Conservation (phyloP, 1,140 invertebrate species). For the Lordiphosa mommai region DNA sequence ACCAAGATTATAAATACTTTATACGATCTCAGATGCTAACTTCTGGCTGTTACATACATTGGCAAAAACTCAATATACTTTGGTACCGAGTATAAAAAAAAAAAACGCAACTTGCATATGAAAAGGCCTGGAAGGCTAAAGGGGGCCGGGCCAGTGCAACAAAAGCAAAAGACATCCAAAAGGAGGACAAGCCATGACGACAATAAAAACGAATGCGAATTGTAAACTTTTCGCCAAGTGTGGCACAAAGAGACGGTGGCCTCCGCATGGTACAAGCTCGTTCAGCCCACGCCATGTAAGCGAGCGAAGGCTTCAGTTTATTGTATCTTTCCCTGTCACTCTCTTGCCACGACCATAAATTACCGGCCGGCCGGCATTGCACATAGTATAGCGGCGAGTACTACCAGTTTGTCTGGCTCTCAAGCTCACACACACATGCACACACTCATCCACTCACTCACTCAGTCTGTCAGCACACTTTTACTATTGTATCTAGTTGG, state of each 20-base stretch:
- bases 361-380: conserved; percentile 52
- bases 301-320: conserved; percentile 6
- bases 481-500: conserved; percentile 79
- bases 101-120: conserved; percentile 52
- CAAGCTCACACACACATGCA: conserved; percentile 15
- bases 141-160: conserved; percentile 23
- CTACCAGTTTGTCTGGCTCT: conserved; percentile 41
- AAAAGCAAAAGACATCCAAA: conserved; percentile 32
- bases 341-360: conserved; percentile 53
- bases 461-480: conserved; percentile 58
- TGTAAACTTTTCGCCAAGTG: conserved; percentile 71
- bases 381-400: conserved; percentile 10
- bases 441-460: conserved; percentile 14
- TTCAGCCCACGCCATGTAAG: conserved; percentile 41
- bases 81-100: too few relatives aligned
- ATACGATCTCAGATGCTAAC: too few relatives aligned
- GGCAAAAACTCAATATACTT: background rate
- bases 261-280: conserved; percentile 1
- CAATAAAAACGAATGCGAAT: conserved; percentile 74
- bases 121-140: conserved; percentile 27
- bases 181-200: conserved; percentile 62
- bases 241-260: conserved; percentile 19
- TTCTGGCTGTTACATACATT: too few relatives aligned
- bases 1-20: too few relatives aligned
- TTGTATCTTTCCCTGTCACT: conserved; percentile 46